Base-by-base conservation (phyloP, 1,140 invertebrate genomes). In the Temnothorax curvispinosus region DNA sequence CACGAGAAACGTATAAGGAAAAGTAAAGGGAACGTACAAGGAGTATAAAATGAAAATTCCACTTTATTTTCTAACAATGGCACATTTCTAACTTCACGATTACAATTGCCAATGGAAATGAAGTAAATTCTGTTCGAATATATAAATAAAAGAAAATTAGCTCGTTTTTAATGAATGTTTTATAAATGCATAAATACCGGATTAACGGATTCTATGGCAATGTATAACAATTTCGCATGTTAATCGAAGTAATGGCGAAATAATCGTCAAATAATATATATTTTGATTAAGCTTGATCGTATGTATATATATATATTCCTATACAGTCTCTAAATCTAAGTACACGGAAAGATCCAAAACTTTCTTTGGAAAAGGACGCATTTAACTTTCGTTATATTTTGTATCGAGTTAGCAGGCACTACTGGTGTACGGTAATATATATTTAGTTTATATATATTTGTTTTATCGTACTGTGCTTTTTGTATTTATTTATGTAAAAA, bases 31-130 rank as follows among this genome's bases (percentile, higher is more conserved):
- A 58, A 32, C 13, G 0, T 50, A 58, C 32, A 80, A 32, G 27
- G 9, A 77, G 8, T 62, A 58, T 11, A 75, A 87, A 18, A 27
- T 72, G 65, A 88, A 89, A 88, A 86, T 56, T 41, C 72, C n/a
- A 60, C n/a, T 89, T 89, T 86, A 91, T 90, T 85, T 72, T 77
- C 76, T 78, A 75, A 88, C 74, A 90, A 93, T 93, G 92, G 92
- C 92, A 92, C 92, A 87, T 32, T 88, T 85, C 86, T 91, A 52
- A 91, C 27, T 27, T 27, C 27, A 27, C 6, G 13, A 78, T 54
- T 38, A 78, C 50, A 85, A 65, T 85, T 44, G 35, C n/a, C 72
- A 32, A 77, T 67, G 5, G 5, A 85, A 78, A 65, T 78, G 41
- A 60, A 50, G 9, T 47, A 54, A 58, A n/a, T 2, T 52, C 18